Conservation (phyloP, 2,797 vertebrate genomes). For the Psittacula echo region DNA sequence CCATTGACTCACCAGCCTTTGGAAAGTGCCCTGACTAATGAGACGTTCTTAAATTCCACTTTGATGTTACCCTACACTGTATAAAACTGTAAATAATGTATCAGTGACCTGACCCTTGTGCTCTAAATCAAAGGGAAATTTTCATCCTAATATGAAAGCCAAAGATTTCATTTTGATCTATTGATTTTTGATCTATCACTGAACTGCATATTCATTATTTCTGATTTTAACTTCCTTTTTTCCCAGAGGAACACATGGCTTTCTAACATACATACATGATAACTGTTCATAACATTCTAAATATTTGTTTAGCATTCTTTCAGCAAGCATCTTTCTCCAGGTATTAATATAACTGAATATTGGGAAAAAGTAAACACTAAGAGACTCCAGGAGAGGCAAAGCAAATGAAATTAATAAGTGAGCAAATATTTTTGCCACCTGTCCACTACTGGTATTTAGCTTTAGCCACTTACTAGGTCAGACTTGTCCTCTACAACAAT, state of each 20-base stretch:
- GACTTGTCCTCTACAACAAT: not conserved
- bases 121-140: not conserved
- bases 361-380: not conserved
- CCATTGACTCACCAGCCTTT: not conserved
- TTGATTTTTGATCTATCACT: not conserved
- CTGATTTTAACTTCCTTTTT: not conserved
- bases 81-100: not conserved
- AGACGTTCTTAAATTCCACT: not conserved
- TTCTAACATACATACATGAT: not conserved
- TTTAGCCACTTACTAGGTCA: not conserved
- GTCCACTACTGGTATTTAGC: not conserved
- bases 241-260: not conserved
- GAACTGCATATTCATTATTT: not conserved
- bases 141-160: not conserved
- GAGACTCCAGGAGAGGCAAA: not conserved
- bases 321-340: not conserved
- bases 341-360: not conserved
- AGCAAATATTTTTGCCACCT: not conserved
- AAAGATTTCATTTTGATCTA: not conserved
- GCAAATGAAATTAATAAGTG: not conserved
- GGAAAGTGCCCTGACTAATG: not conserved
- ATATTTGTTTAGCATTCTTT: not conserved
- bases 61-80: not conserved
- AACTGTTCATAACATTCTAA: not conserved
- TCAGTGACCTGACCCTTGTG: not conserved